Evolutionary conservation across 2,113 vertebrate genomes (phyloP).

Genomic region (Sialia sialis): DNA sequence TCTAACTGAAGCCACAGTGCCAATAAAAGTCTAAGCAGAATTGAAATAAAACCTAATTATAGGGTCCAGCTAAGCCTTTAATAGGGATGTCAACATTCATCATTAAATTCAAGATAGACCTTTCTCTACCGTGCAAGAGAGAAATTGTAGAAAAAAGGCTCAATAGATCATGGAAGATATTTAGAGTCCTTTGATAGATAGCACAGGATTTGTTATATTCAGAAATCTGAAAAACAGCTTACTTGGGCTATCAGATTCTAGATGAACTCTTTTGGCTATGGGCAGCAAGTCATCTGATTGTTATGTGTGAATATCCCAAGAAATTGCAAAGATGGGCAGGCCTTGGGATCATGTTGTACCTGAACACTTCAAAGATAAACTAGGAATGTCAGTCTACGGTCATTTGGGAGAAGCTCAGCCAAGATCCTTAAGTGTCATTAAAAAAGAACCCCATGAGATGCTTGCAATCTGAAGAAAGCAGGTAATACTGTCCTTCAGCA

Average conservation of each 20-base stretch:
- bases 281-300: neutral
- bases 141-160: neutral
- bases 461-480: neutral
- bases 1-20: neutral
- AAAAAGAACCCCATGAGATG: neutral
- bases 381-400: neutral
- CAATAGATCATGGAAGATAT: neutral
- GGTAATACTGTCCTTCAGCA: constrained; percentile 20
- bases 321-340: neutral
- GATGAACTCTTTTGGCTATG: neutral
- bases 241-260: neutral
- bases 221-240: neutral
- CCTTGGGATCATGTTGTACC: neutral
- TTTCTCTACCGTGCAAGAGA: neutral
- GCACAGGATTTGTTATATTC: neutral
- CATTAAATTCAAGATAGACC: neutral
- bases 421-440: neutral
- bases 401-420: neutral
- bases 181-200: neutral
- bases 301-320: neutral
- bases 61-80: neutral
- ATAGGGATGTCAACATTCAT: neutral
- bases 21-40: neutral
- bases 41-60: neutral
- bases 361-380: neutral